A percentile compares a stretch with the other conserved stretches of the same genome.
Conservation (phyloP, 2,797 vertebrate species). For the Notamacropus eugenii region DNA sequence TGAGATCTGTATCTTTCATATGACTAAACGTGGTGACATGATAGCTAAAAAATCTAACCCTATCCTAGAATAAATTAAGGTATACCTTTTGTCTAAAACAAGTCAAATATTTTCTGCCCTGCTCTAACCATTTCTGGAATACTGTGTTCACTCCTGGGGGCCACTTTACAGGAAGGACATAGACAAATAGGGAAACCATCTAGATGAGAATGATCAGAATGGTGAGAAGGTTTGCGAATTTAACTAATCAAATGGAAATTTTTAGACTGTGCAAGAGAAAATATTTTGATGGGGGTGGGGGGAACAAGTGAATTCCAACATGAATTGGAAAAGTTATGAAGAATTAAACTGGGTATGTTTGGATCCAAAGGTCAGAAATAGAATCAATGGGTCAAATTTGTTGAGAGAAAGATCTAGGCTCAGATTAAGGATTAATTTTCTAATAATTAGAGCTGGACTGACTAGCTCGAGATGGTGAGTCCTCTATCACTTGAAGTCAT, state of each 20-base stretch:
- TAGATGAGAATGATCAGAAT: neutral
- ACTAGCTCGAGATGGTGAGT: neutral
- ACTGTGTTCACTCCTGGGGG: neutral
- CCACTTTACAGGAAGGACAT: neutral
- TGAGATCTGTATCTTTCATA: neutral
- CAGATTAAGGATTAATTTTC: neutral
- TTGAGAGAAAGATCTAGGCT: neutral
- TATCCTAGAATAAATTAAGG: neutral
- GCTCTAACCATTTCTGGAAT: neutral
- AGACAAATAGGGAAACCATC: neutral
- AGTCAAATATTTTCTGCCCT: neutral
- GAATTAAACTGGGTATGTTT: neutral
- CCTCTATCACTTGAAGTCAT: neutral
- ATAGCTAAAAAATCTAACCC: neutral
- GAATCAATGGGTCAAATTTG: neutral
- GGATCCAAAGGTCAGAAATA: neutral
- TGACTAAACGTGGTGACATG: neutral
- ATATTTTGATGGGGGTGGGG: neutral
- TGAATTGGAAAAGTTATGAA: neutral
- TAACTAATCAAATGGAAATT: neutral
- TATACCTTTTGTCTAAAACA: neutral
- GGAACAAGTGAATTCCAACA: fast-evolving
- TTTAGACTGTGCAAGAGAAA: neutral
- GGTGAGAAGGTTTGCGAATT: neutral
- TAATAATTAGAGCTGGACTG: neutral